These are phyloP conservation scores for Nesospiza acunhae DNA, from an alignment of 2,113 vertebrate species.

Conservation along the genomic window DNA sequence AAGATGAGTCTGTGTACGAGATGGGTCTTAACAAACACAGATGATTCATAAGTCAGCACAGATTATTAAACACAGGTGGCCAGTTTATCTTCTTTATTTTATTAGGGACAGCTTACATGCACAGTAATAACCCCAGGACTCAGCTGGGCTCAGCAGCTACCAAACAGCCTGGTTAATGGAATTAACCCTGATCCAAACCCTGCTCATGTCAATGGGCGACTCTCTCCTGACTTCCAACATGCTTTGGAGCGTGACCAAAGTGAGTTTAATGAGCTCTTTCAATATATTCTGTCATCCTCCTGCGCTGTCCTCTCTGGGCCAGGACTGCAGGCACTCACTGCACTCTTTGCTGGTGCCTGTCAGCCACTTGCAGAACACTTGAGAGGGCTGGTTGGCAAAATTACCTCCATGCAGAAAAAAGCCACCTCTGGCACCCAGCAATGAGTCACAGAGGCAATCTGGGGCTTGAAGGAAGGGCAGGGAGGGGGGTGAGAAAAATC, in stretches of 20 bases:
- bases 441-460: background rate
- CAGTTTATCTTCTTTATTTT: background rate
- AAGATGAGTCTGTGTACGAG: background rate
- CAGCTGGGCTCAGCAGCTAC: background rate
- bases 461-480: background rate
- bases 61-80: constrained; percentile 40
- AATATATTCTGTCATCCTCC: background rate
- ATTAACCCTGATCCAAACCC: background rate
- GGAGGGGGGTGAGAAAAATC: background rate
- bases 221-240: background rate
- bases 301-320: background rate
- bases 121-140: background rate
- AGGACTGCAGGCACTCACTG: background rate
- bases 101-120: background rate
- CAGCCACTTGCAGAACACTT: background rate
- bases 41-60: background rate
- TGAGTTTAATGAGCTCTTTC: background rate
- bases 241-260: background rate
- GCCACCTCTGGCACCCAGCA: background rate
- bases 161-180: background rate
- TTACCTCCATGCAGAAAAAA: accelerated
- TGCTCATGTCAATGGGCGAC: background rate
- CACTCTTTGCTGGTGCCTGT: background rate
- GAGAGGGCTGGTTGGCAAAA: background rate
- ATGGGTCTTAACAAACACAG: background rate